A percentile compares a stretch with the other conserved stretches of the same genome.
Evolutionary conservation across 2,113 vertebrate genomes (phyloP).

Genomic region (Penelope pileata): DNA sequence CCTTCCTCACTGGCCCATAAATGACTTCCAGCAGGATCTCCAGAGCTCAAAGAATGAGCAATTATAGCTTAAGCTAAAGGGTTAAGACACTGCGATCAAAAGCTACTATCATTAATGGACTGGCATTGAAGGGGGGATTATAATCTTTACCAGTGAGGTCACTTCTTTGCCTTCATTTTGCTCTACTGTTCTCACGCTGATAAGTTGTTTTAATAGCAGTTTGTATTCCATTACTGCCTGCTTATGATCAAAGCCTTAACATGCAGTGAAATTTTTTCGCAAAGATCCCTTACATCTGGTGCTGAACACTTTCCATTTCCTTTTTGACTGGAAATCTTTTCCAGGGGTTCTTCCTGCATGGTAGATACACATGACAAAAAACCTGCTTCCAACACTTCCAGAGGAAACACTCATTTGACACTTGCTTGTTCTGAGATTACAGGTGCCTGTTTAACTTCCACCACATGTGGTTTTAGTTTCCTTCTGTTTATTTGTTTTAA

Average conservation of each 20-base stretch:
- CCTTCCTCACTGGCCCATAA: neutral
- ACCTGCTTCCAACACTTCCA: neutral
- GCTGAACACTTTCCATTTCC: neutral
- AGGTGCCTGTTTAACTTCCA: neutral
- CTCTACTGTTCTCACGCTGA: neutral
- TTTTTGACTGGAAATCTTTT: neutral
- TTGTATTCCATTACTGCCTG: neutral
- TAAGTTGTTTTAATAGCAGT: neutral
- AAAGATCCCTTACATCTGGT: neutral
- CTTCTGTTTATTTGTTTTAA: slow-evolving; percentile 23
- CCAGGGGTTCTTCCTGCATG: neutral
- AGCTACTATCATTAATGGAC: neutral
- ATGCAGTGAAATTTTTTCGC: neutral
- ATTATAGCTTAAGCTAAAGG: neutral
- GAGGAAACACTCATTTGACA: slow-evolving; percentile 1
- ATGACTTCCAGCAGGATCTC: neutral
- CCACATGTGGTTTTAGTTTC: slow-evolving; percentile 7
- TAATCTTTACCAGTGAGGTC: neutral
- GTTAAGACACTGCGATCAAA: neutral
- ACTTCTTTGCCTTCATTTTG: neutral
- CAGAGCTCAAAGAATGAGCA: neutral
- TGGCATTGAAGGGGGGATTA: neutral
- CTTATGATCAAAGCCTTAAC: slow-evolving; percentile 2
- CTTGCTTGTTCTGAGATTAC: neutral
- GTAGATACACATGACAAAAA: neutral